Evolutionary conservation across 2,113 vertebrate genomes (phyloP), one percentile per base, ranked within the genome.

Genomic region (Zapornia atra): DNA sequence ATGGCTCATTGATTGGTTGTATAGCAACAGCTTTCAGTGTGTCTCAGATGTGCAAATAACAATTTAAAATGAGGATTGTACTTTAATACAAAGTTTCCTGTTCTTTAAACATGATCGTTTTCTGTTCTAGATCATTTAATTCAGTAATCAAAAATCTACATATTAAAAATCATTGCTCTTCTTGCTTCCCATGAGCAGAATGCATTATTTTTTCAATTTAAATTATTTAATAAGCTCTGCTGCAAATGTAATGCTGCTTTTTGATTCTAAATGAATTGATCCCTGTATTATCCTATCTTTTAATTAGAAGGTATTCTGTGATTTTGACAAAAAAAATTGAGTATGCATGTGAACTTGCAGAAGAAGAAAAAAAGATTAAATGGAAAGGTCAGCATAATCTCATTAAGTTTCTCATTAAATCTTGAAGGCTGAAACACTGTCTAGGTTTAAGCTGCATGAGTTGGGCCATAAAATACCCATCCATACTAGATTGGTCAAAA

Each of bases 1-100:
- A 92, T 94, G 88, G 65, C 59, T 97, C 95, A 94, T 96, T 97
- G 95, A 96, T 97, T 92, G 92, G 66, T 63, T 75, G 34, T 89
- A 25, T 54, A 78, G 77, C 60, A 87, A 78, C 66, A 90, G 70
- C 80, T 94, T 95, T 68, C 56, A 72, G 34, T 66, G 76, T 26
- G 50, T 73, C 69, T 91, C 57, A 91, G 75, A 60, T 95, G 59
- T 95, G 79, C 48, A 86, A 91, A 70, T 86, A 89, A 53, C 51
- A 88, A 95, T 61, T 92, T 80, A 31, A 87, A 94, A 92, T 87
- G 20, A 88, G 17, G 24, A 42, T 46, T 92, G 70, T 85, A 75
- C 93, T 97, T 89, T 92, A 90, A 84, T 63, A 82, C 57, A 57
- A 29, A 86, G 42, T 94, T 71, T 91, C 60, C 36, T 88, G 8